Percentiles rank a stretch among this genome's conserved stretches.
phyloP scores from a whole-genome alignment of 1,140 invertebrate genomes.

The Aphelinus certus region DNA sequence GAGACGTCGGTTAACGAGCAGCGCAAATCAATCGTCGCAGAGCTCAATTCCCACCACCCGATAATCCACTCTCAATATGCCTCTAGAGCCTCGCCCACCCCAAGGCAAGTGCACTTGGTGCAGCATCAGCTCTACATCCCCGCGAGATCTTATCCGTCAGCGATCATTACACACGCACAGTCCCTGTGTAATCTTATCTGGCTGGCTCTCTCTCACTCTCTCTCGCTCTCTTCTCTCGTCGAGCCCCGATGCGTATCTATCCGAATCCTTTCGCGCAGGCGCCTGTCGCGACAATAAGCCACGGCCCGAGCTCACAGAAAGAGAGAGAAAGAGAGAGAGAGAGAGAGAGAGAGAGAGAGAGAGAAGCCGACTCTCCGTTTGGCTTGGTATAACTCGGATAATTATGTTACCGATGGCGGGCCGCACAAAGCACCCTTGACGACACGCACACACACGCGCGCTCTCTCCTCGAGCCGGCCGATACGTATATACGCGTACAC shows the following conservation, averaged over 20 bases:
- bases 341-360: neutral
- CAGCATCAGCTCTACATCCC: too few species aligned
- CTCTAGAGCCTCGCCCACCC: too few species aligned
- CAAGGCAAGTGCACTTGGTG: too few species aligned
- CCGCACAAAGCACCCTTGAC: conserved; percentile 61
- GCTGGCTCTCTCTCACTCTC: neutral
- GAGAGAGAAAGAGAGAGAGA: neutral
- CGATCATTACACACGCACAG: neutral
- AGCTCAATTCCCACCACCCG: too few species aligned
- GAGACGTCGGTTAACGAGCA: too few species aligned
- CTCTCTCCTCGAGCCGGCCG: too few species aligned
- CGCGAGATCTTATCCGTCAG: too few species aligned
- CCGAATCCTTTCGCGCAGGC: neutral
- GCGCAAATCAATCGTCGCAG: too few species aligned
- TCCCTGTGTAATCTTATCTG: neutral
- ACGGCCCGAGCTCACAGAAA: neutral
- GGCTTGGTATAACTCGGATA: conserved; percentile 67
- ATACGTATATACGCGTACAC: neutral
- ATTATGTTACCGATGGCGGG: conserved; percentile 67
- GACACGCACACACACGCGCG: conserved; percentile 21
- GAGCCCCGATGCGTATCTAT: too few species aligned
- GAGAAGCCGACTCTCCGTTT: conserved; percentile 50
- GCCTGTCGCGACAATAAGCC: neutral
- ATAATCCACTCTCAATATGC: too few species aligned
- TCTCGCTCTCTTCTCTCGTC: too few species aligned